A percentile compares a stretch with the other conserved stretches of the same genome.
phyloP scores from a whole-genome alignment of 2,888 invertebrate species.

The Tenthredo distinguenda region DNA sequence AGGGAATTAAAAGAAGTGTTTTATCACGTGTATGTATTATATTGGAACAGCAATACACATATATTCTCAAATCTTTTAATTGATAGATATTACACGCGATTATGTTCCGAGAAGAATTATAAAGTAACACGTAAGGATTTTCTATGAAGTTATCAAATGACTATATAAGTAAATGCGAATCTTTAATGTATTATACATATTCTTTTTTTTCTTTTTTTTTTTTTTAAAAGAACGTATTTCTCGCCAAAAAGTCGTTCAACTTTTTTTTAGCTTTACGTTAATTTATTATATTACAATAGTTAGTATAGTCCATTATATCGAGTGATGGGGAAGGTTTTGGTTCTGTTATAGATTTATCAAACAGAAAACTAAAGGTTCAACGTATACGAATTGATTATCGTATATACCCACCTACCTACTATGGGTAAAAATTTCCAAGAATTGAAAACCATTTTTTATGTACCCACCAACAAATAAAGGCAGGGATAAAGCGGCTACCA shows the following conservation, averaged over 20 bases:
- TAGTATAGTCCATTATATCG: not conserved
- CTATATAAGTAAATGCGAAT: not conserved
- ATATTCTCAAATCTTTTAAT: not conserved
- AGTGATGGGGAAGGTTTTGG: not conserved
- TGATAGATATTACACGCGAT: not conserved
- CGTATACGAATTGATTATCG: not conserved
- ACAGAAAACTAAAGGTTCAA: not conserved
- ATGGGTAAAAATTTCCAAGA: slow-evolving; percentile 31
- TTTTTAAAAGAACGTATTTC: no score
- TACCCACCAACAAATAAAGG: not conserved
- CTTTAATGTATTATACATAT: no score
- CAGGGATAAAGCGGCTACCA: not conserved
- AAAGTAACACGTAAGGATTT: not conserved
- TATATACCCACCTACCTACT: not conserved
- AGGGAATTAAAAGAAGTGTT: not conserved
- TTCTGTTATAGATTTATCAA: slow-evolving; percentile 34
- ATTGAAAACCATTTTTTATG: slow-evolving; percentile 16
- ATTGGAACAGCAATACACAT: not conserved
- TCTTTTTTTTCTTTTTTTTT: not conserved
- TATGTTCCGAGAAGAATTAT: not conserved
- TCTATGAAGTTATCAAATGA: not conserved
- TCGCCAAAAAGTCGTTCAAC: not conserved
- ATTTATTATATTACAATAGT: slow-evolving; percentile 2
- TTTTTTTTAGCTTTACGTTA: not conserved
- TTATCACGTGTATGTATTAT: not conserved